These are phyloP conservation scores for Coregonus sp. DNA, from an alignment of 2,797 vertebrate species.

Conservation along the genomic window DNA sequence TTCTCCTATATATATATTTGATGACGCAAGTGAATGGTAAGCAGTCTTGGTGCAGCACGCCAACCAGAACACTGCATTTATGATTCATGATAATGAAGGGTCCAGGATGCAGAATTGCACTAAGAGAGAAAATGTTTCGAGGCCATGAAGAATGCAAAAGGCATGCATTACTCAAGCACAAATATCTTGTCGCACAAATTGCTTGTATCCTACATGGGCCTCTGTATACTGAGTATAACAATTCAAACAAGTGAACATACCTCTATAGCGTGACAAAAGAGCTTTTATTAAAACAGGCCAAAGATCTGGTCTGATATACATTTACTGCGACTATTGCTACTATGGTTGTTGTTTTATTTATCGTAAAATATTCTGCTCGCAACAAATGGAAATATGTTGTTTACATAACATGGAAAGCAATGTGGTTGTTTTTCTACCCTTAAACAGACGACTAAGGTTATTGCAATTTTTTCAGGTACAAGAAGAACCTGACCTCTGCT, in stretches of 20 bases:
- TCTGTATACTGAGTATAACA: conserved; percentile 14
- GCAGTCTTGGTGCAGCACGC: too few relatives aligned
- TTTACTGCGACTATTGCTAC: background rate
- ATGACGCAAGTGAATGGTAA: too few relatives aligned
- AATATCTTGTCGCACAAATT: background rate
- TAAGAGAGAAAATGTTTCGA: background rate
- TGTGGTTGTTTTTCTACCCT: background rate
- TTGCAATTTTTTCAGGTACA: conserved; percentile 78
- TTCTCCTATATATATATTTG: too few relatives aligned
- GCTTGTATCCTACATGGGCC: too few relatives aligned
- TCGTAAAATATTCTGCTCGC: background rate
- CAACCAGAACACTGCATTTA: background rate
- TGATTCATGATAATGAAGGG: background rate
- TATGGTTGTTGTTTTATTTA: background rate
- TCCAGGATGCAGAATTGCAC: background rate
- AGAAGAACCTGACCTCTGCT: conserved; percentile 84
- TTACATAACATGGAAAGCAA: background rate
- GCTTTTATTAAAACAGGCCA: conserved; percentile 10
- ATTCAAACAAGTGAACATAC: conserved; percentile 25
- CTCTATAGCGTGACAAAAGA: conserved; percentile 12
- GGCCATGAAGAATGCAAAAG: background rate
- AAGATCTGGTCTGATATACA: background rate
- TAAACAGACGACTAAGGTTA: conserved; percentile 13
- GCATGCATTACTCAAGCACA: background rate
- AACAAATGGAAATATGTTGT: background rate